Percentiles rank a stretch among this genome's conserved stretches.
Evolutionary conservation across 2,113 vertebrate genomes (phyloP).

Genomic region (Bujurquina vittata): DNA sequence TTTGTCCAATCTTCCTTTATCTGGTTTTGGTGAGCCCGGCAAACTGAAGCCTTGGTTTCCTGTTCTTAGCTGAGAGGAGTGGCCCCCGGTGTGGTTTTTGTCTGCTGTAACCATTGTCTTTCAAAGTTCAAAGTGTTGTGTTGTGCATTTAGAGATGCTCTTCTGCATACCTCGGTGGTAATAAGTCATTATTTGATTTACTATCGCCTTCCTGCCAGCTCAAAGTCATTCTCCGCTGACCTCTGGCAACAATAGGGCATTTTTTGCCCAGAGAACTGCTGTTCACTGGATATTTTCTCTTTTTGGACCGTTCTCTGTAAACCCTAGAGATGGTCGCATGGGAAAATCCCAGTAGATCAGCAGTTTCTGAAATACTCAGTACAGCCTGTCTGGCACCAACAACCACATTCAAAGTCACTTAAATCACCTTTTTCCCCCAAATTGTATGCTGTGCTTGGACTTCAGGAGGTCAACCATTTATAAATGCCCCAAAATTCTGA

Average conservation of each 20-base stretch:
- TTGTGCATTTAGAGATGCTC: not conserved
- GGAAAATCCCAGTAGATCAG: not conserved
- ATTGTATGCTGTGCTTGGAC: not conserved
- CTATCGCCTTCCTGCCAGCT: not conserved
- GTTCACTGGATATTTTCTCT: not conserved
- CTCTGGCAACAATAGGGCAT: not conserved
- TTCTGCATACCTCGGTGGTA: not conserved
- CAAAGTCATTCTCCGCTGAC: constrained; percentile 1
- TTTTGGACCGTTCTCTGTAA: not conserved
- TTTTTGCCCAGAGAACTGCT: not conserved
- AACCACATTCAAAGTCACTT: not conserved
- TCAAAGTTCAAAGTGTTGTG: not conserved
- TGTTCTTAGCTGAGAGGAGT: not conserved
- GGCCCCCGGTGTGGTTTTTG: not conserved
- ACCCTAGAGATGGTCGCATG: not conserved
- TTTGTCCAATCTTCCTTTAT: not conserved
- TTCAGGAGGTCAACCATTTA: no score
- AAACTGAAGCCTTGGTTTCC: not conserved
- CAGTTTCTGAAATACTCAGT: not conserved
- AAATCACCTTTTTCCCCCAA: not conserved
- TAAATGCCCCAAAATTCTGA: not conserved
- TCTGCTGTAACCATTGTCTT: not conserved
- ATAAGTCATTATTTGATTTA: not conserved
- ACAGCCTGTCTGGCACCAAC: not conserved
- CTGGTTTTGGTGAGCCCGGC: not conserved